Conservation (phyloP, 2,888 invertebrate genomes). For the Drosophila picticornis region DNA sequence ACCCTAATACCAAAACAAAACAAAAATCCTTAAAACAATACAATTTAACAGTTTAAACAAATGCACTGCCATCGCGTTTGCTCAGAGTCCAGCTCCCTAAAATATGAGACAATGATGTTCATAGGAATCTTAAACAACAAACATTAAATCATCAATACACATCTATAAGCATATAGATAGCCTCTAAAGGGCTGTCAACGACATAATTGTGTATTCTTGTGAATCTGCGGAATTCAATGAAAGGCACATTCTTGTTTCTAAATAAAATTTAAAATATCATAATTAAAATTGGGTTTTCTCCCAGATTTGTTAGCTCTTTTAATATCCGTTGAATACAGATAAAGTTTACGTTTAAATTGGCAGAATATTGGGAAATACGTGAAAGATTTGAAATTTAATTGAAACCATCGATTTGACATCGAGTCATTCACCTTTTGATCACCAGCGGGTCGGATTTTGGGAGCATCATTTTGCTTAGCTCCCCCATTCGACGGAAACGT, state of each 20-base stretch:
- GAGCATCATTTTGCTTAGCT: too few species aligned
- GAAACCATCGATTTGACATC: neutral
- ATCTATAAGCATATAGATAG: constrained; percentile 33
- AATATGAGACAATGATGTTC: constrained; percentile 11
- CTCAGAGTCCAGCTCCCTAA: constrained; percentile 37
- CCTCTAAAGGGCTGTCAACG: constrained; percentile 1
- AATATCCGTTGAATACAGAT: neutral
- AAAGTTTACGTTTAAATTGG: too few species aligned
- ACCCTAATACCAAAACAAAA: constrained; percentile 1
- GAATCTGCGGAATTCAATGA: neutral
- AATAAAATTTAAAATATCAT: neutral
- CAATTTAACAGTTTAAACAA: neutral
- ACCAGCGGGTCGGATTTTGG: neutral
- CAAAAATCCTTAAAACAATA: constrained; percentile 1
- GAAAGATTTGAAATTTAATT: neutral
- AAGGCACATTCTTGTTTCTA: neutral
- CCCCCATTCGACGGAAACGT: neutral
- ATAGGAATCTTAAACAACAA: constrained; percentile 34
- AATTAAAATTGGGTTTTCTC: neutral
- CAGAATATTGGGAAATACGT: neutral
- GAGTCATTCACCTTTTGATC: neutral
- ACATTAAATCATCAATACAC: constrained; percentile 36
- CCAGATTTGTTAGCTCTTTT: neutral
- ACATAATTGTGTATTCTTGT: constrained; percentile 1
- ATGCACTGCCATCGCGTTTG: neutral